phyloP scores from a whole-genome alignment of 2,113 vertebrate genomes.

The Cathartes aura region DNA sequence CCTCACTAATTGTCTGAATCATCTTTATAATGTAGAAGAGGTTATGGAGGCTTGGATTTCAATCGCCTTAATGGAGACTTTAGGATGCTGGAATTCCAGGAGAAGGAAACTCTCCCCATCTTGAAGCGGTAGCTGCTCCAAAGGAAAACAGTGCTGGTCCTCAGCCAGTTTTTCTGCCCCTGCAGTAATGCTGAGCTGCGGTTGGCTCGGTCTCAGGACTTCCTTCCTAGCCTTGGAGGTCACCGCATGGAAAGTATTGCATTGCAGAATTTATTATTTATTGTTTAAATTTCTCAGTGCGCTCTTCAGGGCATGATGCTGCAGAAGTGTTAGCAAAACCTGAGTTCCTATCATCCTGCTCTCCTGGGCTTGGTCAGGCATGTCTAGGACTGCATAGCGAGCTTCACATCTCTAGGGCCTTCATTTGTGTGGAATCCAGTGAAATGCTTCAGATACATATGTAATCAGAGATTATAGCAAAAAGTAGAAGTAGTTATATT shows the following conservation, averaged over 20 bases:
- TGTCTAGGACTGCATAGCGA: fast-evolving
- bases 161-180: neutral
- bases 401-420: neutral
- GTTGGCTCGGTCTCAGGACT: neutral
- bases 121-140: neutral
- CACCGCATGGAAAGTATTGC: neutral
- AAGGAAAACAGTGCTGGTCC: neutral
- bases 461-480: neutral
- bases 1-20: neutral
- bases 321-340: neutral
- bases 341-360: neutral
- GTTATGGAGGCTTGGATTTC: neutral
- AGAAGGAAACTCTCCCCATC: neutral
- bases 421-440: neutral
- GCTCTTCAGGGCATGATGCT: neutral
- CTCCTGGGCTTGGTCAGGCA: neutral
- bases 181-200: neutral
- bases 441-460: fast-evolving
- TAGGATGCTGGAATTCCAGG: neutral
- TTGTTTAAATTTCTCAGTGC: neutral
- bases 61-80: neutral
- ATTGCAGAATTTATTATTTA: neutral
- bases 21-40: neutral
- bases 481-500: neutral
- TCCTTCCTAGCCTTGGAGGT: neutral